These are phyloP conservation scores for Melanaphis sacchari DNA, from an alignment of 1,140 invertebrate species.

Conservation along the genomic window DNA sequence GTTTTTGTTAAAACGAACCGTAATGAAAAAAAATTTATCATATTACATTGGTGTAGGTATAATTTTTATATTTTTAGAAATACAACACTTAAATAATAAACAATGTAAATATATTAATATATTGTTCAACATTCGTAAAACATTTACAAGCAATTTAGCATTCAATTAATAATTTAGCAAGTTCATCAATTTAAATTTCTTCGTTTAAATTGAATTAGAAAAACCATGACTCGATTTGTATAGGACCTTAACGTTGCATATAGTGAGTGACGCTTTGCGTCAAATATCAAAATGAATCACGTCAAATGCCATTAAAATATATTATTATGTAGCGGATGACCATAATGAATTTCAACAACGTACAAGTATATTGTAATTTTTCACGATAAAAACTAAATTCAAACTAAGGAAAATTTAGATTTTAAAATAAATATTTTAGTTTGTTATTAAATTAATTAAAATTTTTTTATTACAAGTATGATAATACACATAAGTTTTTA, in stretches of 20 bases:
- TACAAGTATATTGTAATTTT: not conserved
- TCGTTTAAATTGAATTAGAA: slow-evolving; percentile 5
- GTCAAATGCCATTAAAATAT: not conserved
- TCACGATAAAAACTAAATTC: not conserved
- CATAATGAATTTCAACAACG: not conserved
- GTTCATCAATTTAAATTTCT: slow-evolving; percentile 11
- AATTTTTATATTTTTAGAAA: not conserved
- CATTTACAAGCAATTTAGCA: not conserved
- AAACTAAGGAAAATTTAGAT: not conserved
- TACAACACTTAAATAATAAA: not conserved
- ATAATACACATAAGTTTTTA: too few relatives aligned
- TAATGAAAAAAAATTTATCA: not conserved
- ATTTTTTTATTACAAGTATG: not conserved
- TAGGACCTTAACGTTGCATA: not conserved
- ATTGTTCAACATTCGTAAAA: not conserved
- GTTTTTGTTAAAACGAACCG: not conserved
- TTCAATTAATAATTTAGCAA: slow-evolving; percentile 12
- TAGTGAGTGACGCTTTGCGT: not conserved
- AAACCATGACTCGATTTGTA: not conserved
- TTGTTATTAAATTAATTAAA: not conserved
- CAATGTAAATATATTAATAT: not conserved
- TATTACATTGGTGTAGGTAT: not conserved
- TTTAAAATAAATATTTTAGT: not conserved
- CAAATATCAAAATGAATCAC: not conserved
- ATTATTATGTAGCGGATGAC: not conserved